phyloP scores from a whole-genome alignment of 1,140 invertebrate species.

The Rhizoglyphus robini region DNA sequence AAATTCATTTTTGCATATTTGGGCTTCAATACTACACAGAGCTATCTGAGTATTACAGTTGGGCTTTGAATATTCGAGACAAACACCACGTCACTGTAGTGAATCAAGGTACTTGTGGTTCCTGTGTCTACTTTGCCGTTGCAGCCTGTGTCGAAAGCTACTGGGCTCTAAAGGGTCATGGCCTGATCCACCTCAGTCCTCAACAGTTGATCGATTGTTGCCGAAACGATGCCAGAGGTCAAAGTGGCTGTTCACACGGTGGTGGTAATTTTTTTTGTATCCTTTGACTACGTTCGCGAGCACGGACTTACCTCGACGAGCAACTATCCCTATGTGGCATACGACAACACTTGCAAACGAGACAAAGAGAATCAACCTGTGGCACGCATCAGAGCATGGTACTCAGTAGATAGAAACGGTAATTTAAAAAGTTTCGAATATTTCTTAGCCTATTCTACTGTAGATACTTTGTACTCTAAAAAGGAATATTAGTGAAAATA shows the following conservation, averaged over 20 bases:
- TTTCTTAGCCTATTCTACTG: no score
- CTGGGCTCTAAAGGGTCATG: constrained; percentile 13
- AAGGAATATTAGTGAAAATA: no score
- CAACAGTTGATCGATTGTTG: constrained; percentile 16
- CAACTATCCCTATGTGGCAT: constrained; percentile 10
- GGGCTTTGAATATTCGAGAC: neutral
- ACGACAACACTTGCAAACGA: neutral
- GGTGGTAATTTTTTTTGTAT: constrained; percentile 10
- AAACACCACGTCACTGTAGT: neutral
- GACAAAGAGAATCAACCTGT: constrained; percentile 7
- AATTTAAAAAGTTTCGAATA: no score
- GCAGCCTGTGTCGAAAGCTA: constrained; percentile 7
- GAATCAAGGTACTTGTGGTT: constrained; percentile 9
- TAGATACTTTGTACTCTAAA: no score
- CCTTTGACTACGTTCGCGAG: constrained; percentile 1
- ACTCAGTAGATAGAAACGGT: neutral
- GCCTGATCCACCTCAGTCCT: neutral
- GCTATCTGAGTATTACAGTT: no score
- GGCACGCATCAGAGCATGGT: neutral
- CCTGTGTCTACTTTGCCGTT: constrained; percentile 15
- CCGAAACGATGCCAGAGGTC: neutral
- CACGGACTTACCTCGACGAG: constrained; percentile 12
- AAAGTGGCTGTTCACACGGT: constrained; percentile 7
- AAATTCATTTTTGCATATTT: no score
- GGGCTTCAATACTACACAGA: no score